Evolutionary conservation across 2,888 invertebrate genomes (phyloP), one percentile per base, ranked within the genome.

Genomic region (Yponomeuta sedellus): DNA sequence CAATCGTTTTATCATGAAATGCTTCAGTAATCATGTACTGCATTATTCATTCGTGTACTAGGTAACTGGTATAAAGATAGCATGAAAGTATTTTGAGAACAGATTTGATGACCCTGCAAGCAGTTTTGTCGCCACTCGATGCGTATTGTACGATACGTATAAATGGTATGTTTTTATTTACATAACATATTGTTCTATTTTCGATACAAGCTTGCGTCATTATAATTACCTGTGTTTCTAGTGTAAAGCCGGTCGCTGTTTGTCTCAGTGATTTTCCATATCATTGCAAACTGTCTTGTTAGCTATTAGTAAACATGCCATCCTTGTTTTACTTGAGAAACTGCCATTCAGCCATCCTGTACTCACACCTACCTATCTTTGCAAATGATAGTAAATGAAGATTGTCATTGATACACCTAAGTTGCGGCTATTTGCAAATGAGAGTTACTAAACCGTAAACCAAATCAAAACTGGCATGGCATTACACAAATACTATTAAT

Each of bases 251-350:
- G 0, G 10, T 62, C 5, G 11, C 12, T 34, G 28, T 20, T 28
- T 34, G 34, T n/a, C 62, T 28, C 12, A 62, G 25, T 62, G 62
- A 62, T 62, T 62, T 39, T 25, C n/a, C 25, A 62, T 72, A 67
- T 61, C 64, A 68, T 69, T 68, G 8, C 66, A 65, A 66, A 66
- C 44, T 67, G 66, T 64, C 62, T 25, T 64, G 59, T 34, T 39
- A 19, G n/a, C 39, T 62, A 19, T 28, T 62, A 25, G 40, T 34
- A n/a, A 40, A 39, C 44, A 12, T 1, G 3, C 44, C 16, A 52
- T 52, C 44, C 10, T 52, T 52, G 16, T 52, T 52, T 16, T 5
- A 12, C 44, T 16, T 16, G 1, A 12, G 12, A 52, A 16, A 52
- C 12, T 16, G 44, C 2, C 12, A 52, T 52, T 5, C 16, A 52